Evolutionary conservation across 2,797 vertebrate species (phyloP), one percentile per base, ranked within the genome.

Genomic region (Cheirogaleus major): DNA sequence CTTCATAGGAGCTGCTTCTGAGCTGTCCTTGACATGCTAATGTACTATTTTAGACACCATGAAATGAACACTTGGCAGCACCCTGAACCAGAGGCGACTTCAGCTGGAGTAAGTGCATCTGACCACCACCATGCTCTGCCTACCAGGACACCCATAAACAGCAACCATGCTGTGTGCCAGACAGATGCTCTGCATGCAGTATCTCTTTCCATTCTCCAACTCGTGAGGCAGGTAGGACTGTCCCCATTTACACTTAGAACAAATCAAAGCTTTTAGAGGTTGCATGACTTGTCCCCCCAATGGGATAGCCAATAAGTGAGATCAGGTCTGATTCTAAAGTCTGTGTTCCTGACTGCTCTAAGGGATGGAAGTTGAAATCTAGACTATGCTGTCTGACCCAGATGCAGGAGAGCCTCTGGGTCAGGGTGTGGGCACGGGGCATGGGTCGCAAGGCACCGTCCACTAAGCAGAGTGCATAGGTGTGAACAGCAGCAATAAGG

Each of bases 31-130:
- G 76, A 82, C 92, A 69, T 63, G 69, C 35, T 87, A 76, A 67
- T 20, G 92, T 89, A 94, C 86, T 95, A 85, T 95, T 92, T 96
- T n/a, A 25, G 72, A 96, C 72, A 45, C 30, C 30, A 65, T 1
- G 22, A 67, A 55, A 89, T 7, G 69, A 63, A 73, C 10, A 59
- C 3, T 32, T 9, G 52, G 79, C 65, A 72, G 78, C 38, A 65
- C 63, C n/a, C n/a, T n/a, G 32, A 65, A 65, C 63, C 32, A 65
- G 32, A 35, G 63, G 63, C 17, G 8, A 67, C 63, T 67, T 67
- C 17, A 57, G 79, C 23, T 35, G 13, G 27, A 70, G 32, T 45
- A 52, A 81, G 88, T 5, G 27, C 35, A 76, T 32, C 52, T 59
- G 23, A 48, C 52, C 52, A 22, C 15, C 13, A 2, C 7, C 14